Base-by-base conservation (phyloP, 2,888 invertebrate species). In the Apamea anceps region DNA sequence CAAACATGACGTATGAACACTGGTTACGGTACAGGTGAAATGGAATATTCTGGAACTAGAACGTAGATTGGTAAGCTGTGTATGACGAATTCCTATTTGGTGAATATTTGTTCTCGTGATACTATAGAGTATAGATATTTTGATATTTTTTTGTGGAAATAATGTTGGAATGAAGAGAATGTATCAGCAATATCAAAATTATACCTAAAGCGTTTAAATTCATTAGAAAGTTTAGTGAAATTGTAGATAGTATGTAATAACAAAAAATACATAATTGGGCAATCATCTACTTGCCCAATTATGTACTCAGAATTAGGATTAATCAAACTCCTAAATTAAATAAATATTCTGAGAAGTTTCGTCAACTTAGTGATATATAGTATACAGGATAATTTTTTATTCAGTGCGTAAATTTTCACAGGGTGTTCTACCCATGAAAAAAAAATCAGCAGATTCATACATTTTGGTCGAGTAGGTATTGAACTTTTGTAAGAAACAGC, bases 1-100 rank as follows among this genome's bases (percentile, higher is more conserved):
- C 74, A 85, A 74, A 85, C 60, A 71, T 62, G 37, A 73, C 60
- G n/a, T 62, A 67, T 37, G 65, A 71, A 77, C 80, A 72, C 45
- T 85, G 54, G 65, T 80, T 60, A 51, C 15, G 28, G 32, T 71
- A 73, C 68, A 80, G 15, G 48, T 57, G 37, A 68, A 62, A 78
- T 62, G 45, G 57, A 70, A 78, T 78, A 67, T 82, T 82, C 72
- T 80, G 66, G 45, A 81, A 79, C 66, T 72, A 28, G 28, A 54
- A 62, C 18, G 28, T 6, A 54, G 37, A 68, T 71, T 84, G 12
- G 12, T 45, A 28, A 60, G 65, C 4, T 21, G 28, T 60, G 71
- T 70, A 63, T 37, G 12, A 48, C 63, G 21, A 57, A 63, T 60
- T 13, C 12, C 2, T 25, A 42, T 75, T 63, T 15, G 15, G 28